Base-by-base conservation (phyloP, 2,888 invertebrate genomes). In the Thecophora atra region DNA sequence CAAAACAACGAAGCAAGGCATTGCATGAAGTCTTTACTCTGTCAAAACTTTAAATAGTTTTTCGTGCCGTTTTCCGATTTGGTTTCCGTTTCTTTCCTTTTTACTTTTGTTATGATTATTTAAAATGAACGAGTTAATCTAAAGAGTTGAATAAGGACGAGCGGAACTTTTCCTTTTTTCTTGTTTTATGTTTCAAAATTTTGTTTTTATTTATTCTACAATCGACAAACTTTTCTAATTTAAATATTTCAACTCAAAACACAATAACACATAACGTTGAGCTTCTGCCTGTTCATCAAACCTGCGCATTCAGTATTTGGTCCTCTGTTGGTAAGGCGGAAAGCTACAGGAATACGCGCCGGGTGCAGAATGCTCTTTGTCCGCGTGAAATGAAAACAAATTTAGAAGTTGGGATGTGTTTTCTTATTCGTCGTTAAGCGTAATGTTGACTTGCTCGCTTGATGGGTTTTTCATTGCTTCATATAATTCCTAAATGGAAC, bases 201-300 rank as follows among this genome's bases (percentile, higher is more conserved):
- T 1, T 37, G 11, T 37, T 37, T 37, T 37, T 37, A 52, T 24
- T 56, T 60, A 47, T 51, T 47, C 63, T 70, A 63, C 62, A 51
- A 63, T 63, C 52, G 19, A 15, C 63, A 54, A 70, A 70, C 70
- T 70, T 70, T 70, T 70, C 70, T 70, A 70, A 70, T 70, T 70
- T 70, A 63, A 70, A 70, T 37, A 70, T 70, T 70, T 54, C 21
- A 70, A 51, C 51, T 70, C 30, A 62, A 70, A 63, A 66, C 30
- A 66, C 30, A 63, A 52, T 65, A 65, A 26, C 30, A 62, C 64
- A 19, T 8, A 44, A 44, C 19, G 64, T 21, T 44, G 37, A 37
- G 37, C 37, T 37, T 37, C 2, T 8, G 11, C 11, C 37, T 37
- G 37, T 11, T 37, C 37, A 37, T 37, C 37, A 37, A 37, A 6